A percentile compares a stretch with the other conserved stretches of the same genome.
Conservation (phyloP, 1,140 invertebrate species). For the Antheraea pernyi region DNA sequence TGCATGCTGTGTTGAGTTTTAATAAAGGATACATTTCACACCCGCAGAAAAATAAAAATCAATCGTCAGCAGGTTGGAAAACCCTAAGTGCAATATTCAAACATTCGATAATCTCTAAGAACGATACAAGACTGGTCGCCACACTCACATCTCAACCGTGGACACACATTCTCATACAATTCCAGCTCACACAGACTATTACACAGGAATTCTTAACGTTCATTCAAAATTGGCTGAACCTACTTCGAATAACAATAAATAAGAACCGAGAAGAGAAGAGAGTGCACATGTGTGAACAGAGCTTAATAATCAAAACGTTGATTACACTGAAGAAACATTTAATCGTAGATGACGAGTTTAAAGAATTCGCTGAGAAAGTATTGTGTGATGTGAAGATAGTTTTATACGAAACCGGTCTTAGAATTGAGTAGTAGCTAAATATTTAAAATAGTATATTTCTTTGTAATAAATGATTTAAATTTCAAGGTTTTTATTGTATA, state of each 20-base stretch:
- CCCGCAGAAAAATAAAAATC: conserved; percentile 50
- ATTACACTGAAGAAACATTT: conserved; percentile 47
- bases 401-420: conserved; percentile 39
- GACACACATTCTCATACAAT: conserved; percentile 60
- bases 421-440: conserved; percentile 12
- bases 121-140: conserved; percentile 52
- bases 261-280: conserved; percentile 41
- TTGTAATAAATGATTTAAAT: background rate
- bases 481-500: background rate
- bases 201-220: conserved; percentile 62
- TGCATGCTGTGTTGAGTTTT: too few species aligned
- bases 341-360: conserved; percentile 33
- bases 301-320: conserved; percentile 52
- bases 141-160: conserved; percentile 62
- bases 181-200: conserved; percentile 55
- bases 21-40: background rate
- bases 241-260: conserved; percentile 55
- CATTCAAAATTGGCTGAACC: conserved; percentile 53
- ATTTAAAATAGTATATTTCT: too few species aligned
- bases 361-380: conserved; percentile 41
- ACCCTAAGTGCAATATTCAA: conserved; percentile 60
- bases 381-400: conserved; percentile 45
- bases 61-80: conserved; percentile 59
- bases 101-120: conserved; percentile 53
- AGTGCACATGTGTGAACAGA: conserved; percentile 43